These are phyloP conservation scores for Lasioglossum leucozonium DNA, from an alignment of 2,888 invertebrate genomes.

Conservation along the genomic window DNA sequence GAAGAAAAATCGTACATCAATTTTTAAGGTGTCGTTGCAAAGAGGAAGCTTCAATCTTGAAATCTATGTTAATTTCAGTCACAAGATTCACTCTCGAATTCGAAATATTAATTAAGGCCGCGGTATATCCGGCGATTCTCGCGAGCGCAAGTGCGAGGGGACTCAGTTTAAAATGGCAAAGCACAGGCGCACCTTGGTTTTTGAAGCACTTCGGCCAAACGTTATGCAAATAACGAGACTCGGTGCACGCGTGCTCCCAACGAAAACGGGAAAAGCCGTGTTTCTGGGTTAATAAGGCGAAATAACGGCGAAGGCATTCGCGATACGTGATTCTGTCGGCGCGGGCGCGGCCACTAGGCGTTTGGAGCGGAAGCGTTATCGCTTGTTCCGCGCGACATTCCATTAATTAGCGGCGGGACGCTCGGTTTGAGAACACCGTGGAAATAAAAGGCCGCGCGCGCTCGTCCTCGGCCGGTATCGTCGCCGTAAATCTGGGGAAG, in stretches of 20 bases:
- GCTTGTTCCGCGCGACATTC: conserved; percentile 8
- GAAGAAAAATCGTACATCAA: too few species aligned
- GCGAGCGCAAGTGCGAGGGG: neutral
- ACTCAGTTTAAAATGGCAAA: neutral
- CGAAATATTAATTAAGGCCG: neutral
- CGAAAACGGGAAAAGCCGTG: neutral
- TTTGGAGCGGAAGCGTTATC: conserved; percentile 8
- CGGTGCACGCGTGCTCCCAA: neutral
- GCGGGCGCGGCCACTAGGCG: neutral
- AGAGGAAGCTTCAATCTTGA: too few species aligned
- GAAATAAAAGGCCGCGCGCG: conserved; percentile 29
- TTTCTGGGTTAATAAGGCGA: conserved; percentile 18
- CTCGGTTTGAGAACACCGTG: neutral
- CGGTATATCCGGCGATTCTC: neutral
- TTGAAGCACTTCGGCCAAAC: neutral
- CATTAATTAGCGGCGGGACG: conserved; percentile 38
- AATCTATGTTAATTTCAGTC: too few species aligned
- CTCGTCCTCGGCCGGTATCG: conserved; percentile 14
- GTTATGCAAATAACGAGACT: conserved; percentile 4
- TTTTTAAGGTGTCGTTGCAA: too few species aligned
- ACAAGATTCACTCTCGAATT: too few species aligned
- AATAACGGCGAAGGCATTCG: conserved; percentile 20
- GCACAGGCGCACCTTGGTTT: neutral
- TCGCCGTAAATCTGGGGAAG: conserved; percentile 34
- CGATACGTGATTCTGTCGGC: conserved; percentile 12